Evolutionary conservation across 2,113 vertebrate genomes (phyloP).

Genomic region (Clupea harengus): DNA sequence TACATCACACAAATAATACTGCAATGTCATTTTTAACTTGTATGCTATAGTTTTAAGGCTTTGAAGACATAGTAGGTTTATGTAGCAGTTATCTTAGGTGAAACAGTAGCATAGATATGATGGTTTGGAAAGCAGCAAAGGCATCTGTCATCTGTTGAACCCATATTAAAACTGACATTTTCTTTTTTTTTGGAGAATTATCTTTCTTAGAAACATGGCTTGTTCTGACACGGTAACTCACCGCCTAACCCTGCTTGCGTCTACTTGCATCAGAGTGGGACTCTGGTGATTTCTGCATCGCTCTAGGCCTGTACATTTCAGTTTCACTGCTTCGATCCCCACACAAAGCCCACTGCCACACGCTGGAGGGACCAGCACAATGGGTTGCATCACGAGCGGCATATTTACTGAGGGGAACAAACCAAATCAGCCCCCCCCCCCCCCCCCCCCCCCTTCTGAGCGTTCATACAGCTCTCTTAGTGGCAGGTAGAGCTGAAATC

Average conservation of each 20-base stretch:
- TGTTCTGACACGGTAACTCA: neutral
- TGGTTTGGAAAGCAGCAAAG: neutral
- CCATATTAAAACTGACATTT: neutral
- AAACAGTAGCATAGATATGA: neutral
- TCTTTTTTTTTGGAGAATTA: neutral
- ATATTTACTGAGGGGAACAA: neutral
- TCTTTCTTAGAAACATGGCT: no score
- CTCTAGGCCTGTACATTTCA: neutral
- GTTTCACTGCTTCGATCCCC: neutral
- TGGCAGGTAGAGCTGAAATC: constrained; percentile 76
- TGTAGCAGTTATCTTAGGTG: neutral
- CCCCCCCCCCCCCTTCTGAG: constrained; percentile 28
- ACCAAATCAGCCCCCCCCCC: constrained; percentile 18
- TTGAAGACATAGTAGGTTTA: neutral
- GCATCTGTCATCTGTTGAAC: neutral
- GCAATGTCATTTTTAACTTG: neutral
- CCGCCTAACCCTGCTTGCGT: neutral
- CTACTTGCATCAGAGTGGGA: neutral
- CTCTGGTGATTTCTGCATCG: neutral
- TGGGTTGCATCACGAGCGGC: neutral
- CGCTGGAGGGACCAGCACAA: constrained; percentile 43
- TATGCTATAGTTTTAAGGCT: neutral
- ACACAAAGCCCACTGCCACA: neutral
- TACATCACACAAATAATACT: neutral
- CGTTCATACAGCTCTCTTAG: constrained; percentile 62